Percentiles rank a stretch among this genome's conserved stretches.
Conservation (phyloP, 2,797 vertebrate species). For the Paratrypauchen microcephalus region DNA sequence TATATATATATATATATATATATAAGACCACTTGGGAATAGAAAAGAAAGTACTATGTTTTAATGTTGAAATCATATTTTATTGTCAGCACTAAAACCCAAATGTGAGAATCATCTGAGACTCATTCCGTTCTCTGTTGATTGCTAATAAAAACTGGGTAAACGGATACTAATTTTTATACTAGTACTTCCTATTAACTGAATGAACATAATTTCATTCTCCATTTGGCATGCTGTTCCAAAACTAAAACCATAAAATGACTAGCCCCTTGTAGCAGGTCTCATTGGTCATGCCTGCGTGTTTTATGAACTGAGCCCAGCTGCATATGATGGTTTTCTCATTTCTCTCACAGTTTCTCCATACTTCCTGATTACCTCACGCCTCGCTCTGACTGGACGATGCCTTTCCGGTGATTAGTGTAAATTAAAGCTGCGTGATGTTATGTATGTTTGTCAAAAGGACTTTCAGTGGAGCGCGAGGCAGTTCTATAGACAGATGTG, state of each 20-base stretch:
- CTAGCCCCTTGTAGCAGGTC: background rate
- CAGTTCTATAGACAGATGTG: background rate
- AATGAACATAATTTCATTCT: conserved; percentile 1
- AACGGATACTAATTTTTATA: background rate
- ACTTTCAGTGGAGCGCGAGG: background rate
- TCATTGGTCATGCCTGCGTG: background rate
- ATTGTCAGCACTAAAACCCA: too few species aligned
- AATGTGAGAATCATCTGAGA: too few species aligned
- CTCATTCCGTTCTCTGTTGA: too few species aligned
- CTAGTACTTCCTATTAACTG: background rate
- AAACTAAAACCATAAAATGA: too few species aligned
- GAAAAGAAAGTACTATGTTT: too few species aligned
- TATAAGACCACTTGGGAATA: too few species aligned
- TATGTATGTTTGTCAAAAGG: conserved; percentile 1
- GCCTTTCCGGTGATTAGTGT: background rate
- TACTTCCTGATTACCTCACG: background rate
- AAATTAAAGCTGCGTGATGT: background rate
- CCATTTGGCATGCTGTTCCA: background rate
- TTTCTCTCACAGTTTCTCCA: background rate
- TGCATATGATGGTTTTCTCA: background rate
- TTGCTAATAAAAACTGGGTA: background rate
- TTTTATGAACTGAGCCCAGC: conserved; percentile 1
- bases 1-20: too few species aligned
- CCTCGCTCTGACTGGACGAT: background rate
- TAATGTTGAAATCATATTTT: too few species aligned